These are phyloP conservation scores for Gallinago paraguaiae DNA, from an alignment of 2,113 vertebrate species.

Conservation along the genomic window DNA sequence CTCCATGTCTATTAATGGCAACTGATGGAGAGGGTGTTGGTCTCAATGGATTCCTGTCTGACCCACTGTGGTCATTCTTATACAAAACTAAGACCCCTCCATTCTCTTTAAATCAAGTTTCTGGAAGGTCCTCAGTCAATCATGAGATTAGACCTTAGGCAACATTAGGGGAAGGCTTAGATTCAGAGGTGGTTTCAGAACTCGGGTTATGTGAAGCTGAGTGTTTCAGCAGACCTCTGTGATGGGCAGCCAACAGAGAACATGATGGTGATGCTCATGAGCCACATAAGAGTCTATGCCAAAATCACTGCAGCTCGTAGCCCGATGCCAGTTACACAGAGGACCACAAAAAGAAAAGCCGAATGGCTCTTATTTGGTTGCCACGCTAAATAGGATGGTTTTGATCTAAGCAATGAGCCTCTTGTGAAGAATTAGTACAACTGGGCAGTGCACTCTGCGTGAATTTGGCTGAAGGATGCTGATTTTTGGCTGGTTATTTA, in stretches of 20 bases:
- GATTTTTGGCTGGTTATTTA: neutral
- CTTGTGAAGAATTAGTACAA: neutral
- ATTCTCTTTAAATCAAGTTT: neutral
- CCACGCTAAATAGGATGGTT: neutral
- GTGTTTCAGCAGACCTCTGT: neutral
- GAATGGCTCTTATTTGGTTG: neutral
- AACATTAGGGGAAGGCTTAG: neutral
- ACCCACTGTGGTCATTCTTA: neutral
- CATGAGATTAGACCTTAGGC: neutral
- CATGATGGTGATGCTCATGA: rapidly evolving
- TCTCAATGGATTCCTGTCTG: neutral
- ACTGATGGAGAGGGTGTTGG: neutral
- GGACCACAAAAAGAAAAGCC: neutral
- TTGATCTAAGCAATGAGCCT: neutral
- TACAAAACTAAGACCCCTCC: neutral
- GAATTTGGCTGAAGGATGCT: neutral
- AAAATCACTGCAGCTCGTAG: neutral
- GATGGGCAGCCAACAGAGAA: neutral
- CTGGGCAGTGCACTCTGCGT: rapidly evolving
- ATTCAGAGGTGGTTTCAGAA: neutral
- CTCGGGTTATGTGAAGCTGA: rapidly evolving
- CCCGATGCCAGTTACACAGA: neutral
- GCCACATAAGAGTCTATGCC: neutral
- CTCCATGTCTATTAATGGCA: neutral
- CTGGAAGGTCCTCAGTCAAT: neutral